Conservation (phyloP, 2,797 vertebrate species). For the Rhincodon typus region DNA sequence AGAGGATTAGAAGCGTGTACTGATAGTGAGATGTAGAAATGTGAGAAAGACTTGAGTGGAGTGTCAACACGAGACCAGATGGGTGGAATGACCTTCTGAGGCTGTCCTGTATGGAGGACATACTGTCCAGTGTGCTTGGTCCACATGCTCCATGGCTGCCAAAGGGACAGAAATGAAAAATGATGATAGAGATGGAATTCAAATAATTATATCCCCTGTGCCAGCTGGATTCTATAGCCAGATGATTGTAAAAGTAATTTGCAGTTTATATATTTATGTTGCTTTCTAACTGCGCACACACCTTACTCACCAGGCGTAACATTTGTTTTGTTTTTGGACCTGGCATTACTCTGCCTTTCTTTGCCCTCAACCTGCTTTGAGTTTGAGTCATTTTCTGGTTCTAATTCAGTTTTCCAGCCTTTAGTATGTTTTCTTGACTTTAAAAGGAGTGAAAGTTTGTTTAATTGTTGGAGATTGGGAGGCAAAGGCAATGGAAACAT, state of each 20-base stretch:
- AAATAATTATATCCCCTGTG: neutral
- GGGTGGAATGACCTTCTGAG: neutral
- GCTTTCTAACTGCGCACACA: neutral
- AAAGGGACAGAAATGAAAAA: neutral
- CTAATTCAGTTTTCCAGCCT: neutral
- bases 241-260: neutral
- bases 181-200: neutral
- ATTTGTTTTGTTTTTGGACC: neutral
- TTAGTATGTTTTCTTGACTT: neutral
- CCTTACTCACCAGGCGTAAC: neutral
- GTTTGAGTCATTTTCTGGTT: neutral
- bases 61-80: neutral
- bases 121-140: too few relatives aligned
- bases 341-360: neutral
- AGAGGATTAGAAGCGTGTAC: neutral
- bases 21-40: neutral
- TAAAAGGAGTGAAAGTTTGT: neutral
- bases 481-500: too few relatives aligned
- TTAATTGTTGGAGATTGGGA: neutral
- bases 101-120: neutral
- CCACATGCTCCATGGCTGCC: neutral
- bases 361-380: neutral
- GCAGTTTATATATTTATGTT: neutral
- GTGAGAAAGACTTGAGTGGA: neutral
- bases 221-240: neutral